Evolutionary conservation across 1,140 invertebrate species (phyloP).

Genomic region (Apocrypta bakeri): DNA sequence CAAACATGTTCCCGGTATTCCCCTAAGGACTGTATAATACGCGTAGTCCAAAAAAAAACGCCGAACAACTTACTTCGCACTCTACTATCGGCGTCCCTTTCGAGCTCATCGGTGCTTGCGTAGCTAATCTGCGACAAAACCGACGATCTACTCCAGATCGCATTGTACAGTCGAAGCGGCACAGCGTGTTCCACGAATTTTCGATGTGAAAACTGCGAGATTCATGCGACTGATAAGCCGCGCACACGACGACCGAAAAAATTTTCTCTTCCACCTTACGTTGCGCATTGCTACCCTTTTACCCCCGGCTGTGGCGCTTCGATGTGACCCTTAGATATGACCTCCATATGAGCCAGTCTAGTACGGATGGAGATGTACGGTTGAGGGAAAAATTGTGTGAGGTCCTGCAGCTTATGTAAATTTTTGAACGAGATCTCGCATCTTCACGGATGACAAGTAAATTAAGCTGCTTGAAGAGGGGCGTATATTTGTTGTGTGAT

Average conservation of each 20-base stretch:
- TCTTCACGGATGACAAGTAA: slow-evolving; percentile 23
- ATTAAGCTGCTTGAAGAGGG: slow-evolving; percentile 15
- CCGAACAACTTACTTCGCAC: slow-evolving; percentile 16
- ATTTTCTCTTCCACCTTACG: not conserved
- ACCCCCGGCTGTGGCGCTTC: not conserved
- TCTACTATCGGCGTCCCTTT: not conserved
- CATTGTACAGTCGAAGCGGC: not conserved
- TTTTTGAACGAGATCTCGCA: not conserved
- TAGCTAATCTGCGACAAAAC: slow-evolving; percentile 34
- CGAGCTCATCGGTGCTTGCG: slow-evolving; percentile 8
- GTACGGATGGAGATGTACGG: too few relatives aligned
- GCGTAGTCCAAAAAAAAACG: too few relatives aligned
- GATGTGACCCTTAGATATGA: slow-evolving; percentile 37
- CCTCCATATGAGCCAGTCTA: not conserved
- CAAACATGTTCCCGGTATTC: not conserved
- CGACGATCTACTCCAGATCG: not conserved
- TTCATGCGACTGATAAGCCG: slow-evolving; percentile 19
- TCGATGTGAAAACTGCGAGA: slow-evolving; percentile 16
- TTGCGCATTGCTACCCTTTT: slow-evolving; percentile 3
- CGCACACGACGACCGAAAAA: not conserved
- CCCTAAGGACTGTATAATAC: not conserved
- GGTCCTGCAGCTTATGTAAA: not conserved
- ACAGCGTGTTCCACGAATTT: slow-evolving; percentile 5
- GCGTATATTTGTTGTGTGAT: not conserved
- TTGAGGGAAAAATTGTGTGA: not conserved